Evolutionary conservation across 2,113 vertebrate species (phyloP).

Genomic region (Phalacrocorax brasilianus): DNA sequence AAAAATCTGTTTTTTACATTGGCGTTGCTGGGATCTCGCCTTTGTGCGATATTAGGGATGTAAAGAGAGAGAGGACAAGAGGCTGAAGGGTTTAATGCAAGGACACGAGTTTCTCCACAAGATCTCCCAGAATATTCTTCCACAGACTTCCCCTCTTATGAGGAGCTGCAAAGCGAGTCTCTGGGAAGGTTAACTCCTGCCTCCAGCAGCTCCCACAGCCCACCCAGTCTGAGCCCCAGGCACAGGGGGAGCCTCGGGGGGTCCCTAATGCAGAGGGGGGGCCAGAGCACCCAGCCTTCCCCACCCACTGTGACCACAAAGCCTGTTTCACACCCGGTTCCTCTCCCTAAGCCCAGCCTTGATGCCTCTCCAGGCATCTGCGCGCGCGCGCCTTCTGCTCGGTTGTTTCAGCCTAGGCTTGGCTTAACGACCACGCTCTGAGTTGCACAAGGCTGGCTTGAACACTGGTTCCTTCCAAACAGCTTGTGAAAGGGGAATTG

Average conservation of each 20-base stretch:
- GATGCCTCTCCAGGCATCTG: neutral
- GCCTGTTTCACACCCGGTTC: accelerated
- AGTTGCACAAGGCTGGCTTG: neutral
- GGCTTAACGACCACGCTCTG: too few relatives aligned
- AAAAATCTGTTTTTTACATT: neutral
- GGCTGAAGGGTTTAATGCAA: accelerated
- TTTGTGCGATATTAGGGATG: too few relatives aligned
- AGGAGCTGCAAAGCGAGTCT: neutral
- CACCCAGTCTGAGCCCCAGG: too few relatives aligned
- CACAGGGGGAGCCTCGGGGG: neutral
- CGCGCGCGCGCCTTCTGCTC: neutral
- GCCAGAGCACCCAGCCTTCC: neutral
- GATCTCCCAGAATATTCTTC: too few relatives aligned
- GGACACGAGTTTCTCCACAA: neutral
- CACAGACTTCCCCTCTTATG: accelerated
- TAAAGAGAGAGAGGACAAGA: neutral
- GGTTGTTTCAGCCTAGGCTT: neutral
- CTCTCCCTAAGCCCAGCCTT: neutral
- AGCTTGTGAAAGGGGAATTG: neutral
- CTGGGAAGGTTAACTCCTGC: neutral
- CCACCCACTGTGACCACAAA: neutral
- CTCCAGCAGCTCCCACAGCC: too few relatives aligned
- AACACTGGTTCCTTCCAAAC: neutral
- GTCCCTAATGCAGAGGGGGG: neutral
- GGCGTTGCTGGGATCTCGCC: accelerated